These are phyloP conservation scores for Pogonomyrmex californicus DNA, from an alignment of 1,140 invertebrate genomes.

Conservation along the genomic window DNA sequence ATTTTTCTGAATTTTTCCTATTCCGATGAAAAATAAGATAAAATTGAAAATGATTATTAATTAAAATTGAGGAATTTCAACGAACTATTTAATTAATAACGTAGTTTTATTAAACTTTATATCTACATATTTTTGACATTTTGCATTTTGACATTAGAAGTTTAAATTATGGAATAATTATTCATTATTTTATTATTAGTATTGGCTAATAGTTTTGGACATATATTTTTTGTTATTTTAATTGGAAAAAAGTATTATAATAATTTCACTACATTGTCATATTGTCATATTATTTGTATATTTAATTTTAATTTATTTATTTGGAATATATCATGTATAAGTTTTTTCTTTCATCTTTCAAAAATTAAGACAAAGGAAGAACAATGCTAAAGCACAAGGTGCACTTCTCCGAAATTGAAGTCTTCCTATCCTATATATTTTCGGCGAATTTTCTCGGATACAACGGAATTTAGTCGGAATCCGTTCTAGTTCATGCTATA, in stretches of 20 bases:
- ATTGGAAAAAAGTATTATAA: neutral
- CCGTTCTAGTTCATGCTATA: neutral
- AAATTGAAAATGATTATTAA: neutral
- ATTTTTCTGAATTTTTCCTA: neutral
- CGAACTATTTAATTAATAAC: neutral
- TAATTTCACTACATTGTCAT: neutral
- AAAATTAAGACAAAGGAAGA: neutral
- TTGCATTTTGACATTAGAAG: no score
- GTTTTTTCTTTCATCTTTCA: neutral
- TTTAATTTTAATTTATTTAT: neutral
- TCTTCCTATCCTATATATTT: neutral
- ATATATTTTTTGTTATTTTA: neutral
- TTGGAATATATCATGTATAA: neutral
- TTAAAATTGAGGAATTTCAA: neutral
- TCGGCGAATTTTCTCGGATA: constrained; percentile 31
- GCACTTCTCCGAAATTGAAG: constrained; percentile 33
- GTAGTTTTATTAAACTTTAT: neutral
- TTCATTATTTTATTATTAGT: neutral
- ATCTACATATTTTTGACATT: neutral
- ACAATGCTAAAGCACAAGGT: neutral
- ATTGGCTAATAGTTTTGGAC: neutral
- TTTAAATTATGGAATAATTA: constrained; percentile 1
- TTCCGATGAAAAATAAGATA: neutral
- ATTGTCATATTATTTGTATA: neutral
- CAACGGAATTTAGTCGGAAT: constrained; percentile 13